Evolutionary conservation across 2,113 vertebrate species (phyloP), one percentile per base, ranked within the genome.

Genomic region (Ceyx cyanopectus): DNA sequence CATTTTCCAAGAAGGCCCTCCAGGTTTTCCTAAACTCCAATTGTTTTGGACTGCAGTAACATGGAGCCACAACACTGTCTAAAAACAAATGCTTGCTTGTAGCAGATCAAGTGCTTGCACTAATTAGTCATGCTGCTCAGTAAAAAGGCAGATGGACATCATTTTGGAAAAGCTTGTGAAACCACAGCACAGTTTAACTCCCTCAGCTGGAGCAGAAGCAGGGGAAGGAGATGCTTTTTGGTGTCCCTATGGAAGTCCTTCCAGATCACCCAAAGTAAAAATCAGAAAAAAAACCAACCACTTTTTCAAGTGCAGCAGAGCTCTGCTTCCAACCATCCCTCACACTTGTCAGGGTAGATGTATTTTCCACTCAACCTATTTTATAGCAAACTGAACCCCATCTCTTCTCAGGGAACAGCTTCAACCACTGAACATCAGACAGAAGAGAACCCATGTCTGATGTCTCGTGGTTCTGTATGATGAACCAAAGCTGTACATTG

Each of bases 1-100:
- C 45, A 85, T 91, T 96, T 96, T 96, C 94, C 93, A 90, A 15
- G 16, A 60, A 10, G 37, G 60, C 76, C 60, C 26, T 95, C 75
- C 93, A 82, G 74, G 69, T 77, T 83, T 80, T 66, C 76, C 80
- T 48, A 24, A 93, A 73, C 26, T 5, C 14, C 43, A 54, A 54
- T 91, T 95, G 89, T 87, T 92, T 91, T 53, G 93, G 84, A 22
- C 23, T 13, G 29, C 54, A 57, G 58, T 53, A 34, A 82, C 81
- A 75, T 41, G 37, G 0, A 93, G 91, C 58, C 78, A 24, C 62
- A 85, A 91, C 89, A 94, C 45, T 66, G 66, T 45, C 74, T 89
- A 67, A 89, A 89, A 84, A 34, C 89, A 88, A 67, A n/a, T 29
- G 13, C 4, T 68, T 91, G 89, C 93, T 93, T 91, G 89, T 62